Conservation (phyloP, 1,140 invertebrate genomes). For the Drosophila sp. region DNA sequence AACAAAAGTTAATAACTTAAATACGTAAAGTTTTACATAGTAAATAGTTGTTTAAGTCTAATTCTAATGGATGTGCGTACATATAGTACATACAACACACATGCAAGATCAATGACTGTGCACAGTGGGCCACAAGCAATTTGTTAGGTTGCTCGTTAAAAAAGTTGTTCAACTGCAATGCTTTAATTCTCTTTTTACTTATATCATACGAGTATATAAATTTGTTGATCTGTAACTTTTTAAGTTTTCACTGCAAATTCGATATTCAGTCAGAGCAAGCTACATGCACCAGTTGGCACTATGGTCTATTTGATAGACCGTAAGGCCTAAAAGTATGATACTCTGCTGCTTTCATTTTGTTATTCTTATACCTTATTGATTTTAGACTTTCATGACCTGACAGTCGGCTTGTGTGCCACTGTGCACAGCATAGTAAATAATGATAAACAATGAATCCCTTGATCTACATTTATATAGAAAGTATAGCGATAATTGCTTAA, state of each 20-base stretch:
- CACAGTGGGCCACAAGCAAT: conserved; percentile 25
- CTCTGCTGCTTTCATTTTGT: conserved; percentile 5
- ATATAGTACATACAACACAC: conserved; percentile 28
- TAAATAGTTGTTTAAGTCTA: conserved; percentile 81
- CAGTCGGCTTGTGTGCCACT: conserved; percentile 12
- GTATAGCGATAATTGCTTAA: conserved; percentile 70
- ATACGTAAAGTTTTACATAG: conserved; percentile 84
- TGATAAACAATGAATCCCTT: conserved; percentile 54
- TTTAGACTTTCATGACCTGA: not conserved
- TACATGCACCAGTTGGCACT: not conserved
- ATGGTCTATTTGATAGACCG: conserved; percentile 57
- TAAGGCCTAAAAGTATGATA: conserved; percentile 12
- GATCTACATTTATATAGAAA: conserved; percentile 61
- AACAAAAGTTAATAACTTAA: conserved; percentile 82
- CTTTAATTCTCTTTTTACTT: conserved; percentile 36
- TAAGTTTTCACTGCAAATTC: conserved; percentile 11
- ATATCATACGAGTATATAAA: no score
- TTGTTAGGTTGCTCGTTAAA: not conserved
- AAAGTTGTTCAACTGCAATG: conserved; percentile 11
- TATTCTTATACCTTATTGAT: conserved; percentile 7
- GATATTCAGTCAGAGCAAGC: not conserved
- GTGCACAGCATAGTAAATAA: conserved; percentile 33
- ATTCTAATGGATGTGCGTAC: conserved; percentile 42
- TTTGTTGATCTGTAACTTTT: conserved; percentile 16
- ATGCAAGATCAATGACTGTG: conserved; percentile 30